phyloP scores from a whole-genome alignment of 2,113 vertebrate species.

The Thinocorus orbignyianus region DNA sequence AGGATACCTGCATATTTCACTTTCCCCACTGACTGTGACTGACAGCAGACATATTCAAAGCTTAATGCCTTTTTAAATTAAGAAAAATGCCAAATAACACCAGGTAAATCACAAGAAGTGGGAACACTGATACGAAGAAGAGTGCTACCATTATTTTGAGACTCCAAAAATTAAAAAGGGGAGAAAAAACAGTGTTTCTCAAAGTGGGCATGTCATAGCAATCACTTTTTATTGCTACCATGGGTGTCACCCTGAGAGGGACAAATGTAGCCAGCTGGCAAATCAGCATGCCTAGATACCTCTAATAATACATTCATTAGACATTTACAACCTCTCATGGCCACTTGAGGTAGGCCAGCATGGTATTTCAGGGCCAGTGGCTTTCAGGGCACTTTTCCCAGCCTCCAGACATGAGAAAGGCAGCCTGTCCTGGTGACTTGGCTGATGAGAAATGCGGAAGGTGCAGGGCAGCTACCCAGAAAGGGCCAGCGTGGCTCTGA shows the following conservation, averaged over 20 bases:
- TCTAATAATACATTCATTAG: background rate
- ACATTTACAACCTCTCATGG: background rate
- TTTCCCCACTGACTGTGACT: background rate
- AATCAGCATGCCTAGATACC: background rate
- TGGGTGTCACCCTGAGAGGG: background rate
- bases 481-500: background rate
- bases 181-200: background rate
- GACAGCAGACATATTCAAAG: background rate
- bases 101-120: background rate
- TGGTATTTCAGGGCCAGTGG: background rate
- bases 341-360: background rate
- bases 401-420: background rate
- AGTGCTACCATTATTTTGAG: background rate
- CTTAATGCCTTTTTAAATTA: background rate
- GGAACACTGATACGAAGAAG: background rate
- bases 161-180: background rate
- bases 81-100: background rate
- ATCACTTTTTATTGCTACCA: background rate
- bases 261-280: background rate
- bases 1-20: background rate
- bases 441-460: background rate
- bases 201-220: background rate
- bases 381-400: background rate
- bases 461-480: fast-evolving
- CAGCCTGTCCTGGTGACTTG: background rate